Conservation (phyloP, 2,113 vertebrate genomes). For the Mionectes macconnelli region DNA sequence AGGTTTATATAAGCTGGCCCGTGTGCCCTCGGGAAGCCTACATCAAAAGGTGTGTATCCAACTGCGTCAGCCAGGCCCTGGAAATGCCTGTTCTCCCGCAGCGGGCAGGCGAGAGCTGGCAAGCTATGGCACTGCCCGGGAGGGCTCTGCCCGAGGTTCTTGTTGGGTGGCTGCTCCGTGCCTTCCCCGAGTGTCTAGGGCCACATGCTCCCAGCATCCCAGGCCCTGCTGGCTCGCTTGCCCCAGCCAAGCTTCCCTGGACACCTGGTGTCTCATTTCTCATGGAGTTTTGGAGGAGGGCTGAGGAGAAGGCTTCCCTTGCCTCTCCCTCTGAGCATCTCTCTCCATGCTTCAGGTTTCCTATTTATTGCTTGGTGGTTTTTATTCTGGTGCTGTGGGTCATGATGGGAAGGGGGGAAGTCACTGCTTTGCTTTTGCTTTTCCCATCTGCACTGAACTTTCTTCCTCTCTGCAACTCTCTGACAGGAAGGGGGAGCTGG, state of each 20-base stretch:
- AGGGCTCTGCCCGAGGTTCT: neutral
- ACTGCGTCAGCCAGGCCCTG: neutral
- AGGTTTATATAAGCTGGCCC: neutral
- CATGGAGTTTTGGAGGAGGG: neutral
- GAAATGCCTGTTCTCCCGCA: constrained; percentile 21
- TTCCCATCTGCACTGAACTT: neutral
- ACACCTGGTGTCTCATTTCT: neutral
- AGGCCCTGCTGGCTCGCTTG: fast-evolving
- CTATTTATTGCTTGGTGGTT: neutral
- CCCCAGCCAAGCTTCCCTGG: neutral
- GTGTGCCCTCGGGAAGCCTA: neutral
- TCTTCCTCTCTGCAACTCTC: neutral
- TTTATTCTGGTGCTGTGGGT: neutral
- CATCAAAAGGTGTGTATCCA: neutral
- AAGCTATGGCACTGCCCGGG: neutral
- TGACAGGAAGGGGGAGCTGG: fast-evolving
- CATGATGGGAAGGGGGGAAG: neutral
- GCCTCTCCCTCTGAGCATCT: neutral
- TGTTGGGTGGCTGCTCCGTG: neutral
- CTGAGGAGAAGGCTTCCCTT: neutral
- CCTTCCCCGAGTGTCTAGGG: fast-evolving
- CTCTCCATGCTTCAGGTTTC: neutral
- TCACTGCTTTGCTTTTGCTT: neutral
- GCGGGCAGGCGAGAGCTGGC: neutral
- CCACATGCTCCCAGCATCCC: neutral